Evolutionary conservation across 2,888 invertebrate genomes (phyloP), one percentile per base, ranked within the genome.

Genomic region (Cremastinae sp.): DNA sequence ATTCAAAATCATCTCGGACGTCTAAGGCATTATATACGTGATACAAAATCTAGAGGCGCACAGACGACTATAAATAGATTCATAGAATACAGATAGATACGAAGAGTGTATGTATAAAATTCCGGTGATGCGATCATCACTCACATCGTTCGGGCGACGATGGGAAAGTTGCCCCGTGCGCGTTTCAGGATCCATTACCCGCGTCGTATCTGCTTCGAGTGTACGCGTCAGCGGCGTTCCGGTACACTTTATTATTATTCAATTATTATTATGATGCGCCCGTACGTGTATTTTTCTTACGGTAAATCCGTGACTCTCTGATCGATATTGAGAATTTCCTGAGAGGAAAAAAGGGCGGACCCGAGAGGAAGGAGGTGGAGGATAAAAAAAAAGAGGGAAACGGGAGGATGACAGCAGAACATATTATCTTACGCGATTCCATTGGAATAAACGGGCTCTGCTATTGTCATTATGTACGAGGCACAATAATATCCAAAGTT

Each of bases 291-390:
- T 37, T n/a, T 53, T 56, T 22, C 22, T 56, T 8, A 22, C 35
- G 22, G 35, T 22, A 56, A 18, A 47, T 39, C 47, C 64, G 43
- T 49, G 65, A 16, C 37, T 58, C 5, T 65, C 49, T 51, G 79
- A 81, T 80, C 83, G 84, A 84, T 83, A 83, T 49, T n/a, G 20
- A 20, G 82, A 81, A 83, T 84, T 83, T 28, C 28, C 28, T 5
- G 28, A 2, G 28, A 2, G 2, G 28, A 28, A 28, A 28, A 28
- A 28, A 28, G 28, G 28, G 2, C 28, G 28, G 28, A 3, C 28
- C 5, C 28, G 28, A 28, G 28, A 28, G 28, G 2, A 28, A 28
- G 2, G 2, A 28, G 2, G 28, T 5, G 28, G 28, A 5, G 5
- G 5, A 39, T 43, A 18, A 9, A 47, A 47, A 16, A 47, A 18